Conservation (phyloP, 2,888 invertebrate genomes). For the Pogonocherus hispidulus region DNA sequence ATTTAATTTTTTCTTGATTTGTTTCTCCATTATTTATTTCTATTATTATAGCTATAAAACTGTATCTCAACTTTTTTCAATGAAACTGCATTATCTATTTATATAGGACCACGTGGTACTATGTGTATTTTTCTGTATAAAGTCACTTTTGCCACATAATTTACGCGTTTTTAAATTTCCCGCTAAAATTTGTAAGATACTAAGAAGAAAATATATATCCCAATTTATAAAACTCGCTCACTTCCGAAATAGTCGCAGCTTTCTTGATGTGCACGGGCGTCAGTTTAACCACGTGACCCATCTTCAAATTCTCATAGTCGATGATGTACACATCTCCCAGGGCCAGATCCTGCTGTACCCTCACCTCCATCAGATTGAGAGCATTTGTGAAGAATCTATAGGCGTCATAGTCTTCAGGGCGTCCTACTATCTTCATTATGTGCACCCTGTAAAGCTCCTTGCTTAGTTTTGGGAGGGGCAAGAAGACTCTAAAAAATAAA, state of each 20-base stretch:
- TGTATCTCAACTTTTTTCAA: too few relatives aligned
- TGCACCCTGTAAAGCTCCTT: conserved; percentile 68
- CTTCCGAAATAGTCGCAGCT: conserved; percentile 66
- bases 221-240: conserved; percentile 51
- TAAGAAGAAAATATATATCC: background rate
- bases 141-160: too few relatives aligned
- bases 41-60: too few relatives aligned
- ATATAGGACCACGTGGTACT: too few relatives aligned
- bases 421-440: conserved; percentile 63
- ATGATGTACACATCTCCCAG: conserved; percentile 68
- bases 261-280: conserved; percentile 68
- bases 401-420: conserved; percentile 56
- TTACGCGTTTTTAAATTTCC: too few relatives aligned
- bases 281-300: conserved; percentile 66
- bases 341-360: conserved; percentile 67
- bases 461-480: conserved; percentile 68
- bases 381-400: conserved; percentile 65
- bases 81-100: too few relatives aligned
- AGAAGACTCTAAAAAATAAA: conserved; percentile 63
- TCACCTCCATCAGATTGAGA: conserved; percentile 68
- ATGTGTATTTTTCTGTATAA: too few relatives aligned
- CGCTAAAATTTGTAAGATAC: too few relatives aligned
- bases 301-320: conserved; percentile 65
- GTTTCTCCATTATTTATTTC: too few relatives aligned
- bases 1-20: too few relatives aligned